Evolutionary conservation across 2,797 vertebrate species (phyloP).

Genomic region (Pempheris klunzingeri): DNA sequence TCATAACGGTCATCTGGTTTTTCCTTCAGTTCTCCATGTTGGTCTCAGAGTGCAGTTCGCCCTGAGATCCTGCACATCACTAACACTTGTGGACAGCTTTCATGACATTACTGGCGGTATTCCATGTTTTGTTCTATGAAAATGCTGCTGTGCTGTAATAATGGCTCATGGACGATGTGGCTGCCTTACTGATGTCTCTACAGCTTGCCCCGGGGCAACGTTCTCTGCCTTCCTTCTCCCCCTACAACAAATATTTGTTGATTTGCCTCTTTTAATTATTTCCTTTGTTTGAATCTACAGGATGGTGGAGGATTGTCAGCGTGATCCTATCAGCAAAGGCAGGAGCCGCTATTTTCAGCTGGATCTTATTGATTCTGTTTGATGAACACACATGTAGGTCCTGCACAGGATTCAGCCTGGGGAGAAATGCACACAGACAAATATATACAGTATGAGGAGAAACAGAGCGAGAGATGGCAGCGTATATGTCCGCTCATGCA

Average conservation of each 20-base stretch:
- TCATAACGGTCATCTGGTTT: neutral
- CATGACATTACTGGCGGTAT: neutral
- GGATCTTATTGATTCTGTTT: constrained; percentile 67
- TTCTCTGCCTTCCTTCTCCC: neutral
- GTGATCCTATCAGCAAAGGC: constrained; percentile 45
- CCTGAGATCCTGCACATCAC: neutral
- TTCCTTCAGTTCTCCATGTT: neutral
- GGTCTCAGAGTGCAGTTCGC: neutral
- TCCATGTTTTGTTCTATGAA: neutral
- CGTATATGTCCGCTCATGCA: constrained; percentile 44
- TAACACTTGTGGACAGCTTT: neutral
- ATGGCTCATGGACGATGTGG: neutral
- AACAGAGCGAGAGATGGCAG: constrained; percentile 40
- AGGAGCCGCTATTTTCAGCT: constrained; percentile 52
- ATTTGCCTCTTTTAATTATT: constrained; percentile 43
- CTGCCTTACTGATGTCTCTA: neutral
- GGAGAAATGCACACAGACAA: constrained; percentile 17
- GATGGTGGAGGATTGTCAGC: constrained; percentile 21
- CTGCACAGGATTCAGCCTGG: constrained; percentile 17
- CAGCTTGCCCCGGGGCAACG: constrained; percentile 15
- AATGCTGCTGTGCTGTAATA: constrained; percentile 6
- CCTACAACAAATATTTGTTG: constrained; percentile 23
- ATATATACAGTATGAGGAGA: constrained; percentile 21
- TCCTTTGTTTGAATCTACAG: constrained; percentile 31
- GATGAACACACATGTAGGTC: constrained; percentile 66